Conservation (phyloP, 2,113 vertebrate genomes). For the Spheniscus mendiculus region DNA sequence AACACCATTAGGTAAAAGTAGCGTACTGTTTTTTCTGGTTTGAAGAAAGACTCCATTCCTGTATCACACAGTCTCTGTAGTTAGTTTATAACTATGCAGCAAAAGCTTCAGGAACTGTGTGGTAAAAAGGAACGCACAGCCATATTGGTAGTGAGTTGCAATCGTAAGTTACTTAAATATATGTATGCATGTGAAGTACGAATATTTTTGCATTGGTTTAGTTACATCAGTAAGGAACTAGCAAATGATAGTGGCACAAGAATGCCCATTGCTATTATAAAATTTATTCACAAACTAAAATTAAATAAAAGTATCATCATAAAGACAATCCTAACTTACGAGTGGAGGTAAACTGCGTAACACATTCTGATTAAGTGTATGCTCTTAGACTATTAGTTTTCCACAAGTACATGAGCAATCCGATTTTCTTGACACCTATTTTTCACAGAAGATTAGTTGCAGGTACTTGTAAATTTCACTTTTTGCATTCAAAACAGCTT, state of each 20-base stretch:
- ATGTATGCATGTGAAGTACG: fast-evolving
- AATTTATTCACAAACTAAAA: background rate
- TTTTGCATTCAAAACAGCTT: background rate
- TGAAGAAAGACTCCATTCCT: background rate
- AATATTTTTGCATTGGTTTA: background rate
- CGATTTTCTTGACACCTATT: background rate
- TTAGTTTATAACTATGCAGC: background rate
- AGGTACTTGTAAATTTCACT: background rate
- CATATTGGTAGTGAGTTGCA: background rate
- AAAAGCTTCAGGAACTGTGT: background rate
- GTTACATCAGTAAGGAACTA: background rate
- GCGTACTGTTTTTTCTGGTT: background rate
- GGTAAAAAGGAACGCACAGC: background rate
- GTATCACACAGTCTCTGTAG: background rate
- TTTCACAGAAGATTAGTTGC: background rate
- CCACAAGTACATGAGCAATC: background rate
- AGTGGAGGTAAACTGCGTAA: background rate
- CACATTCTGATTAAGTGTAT: background rate
- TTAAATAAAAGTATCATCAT: background rate
- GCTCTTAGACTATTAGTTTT: background rate
- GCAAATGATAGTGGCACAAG: background rate
- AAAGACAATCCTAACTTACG: background rate
- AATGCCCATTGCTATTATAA: background rate
- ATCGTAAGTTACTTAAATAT: background rate
- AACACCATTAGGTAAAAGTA: background rate